Evolutionary conservation across 2,888 invertebrate species (phyloP).

Genomic region (Agrochola lychnidis): DNA sequence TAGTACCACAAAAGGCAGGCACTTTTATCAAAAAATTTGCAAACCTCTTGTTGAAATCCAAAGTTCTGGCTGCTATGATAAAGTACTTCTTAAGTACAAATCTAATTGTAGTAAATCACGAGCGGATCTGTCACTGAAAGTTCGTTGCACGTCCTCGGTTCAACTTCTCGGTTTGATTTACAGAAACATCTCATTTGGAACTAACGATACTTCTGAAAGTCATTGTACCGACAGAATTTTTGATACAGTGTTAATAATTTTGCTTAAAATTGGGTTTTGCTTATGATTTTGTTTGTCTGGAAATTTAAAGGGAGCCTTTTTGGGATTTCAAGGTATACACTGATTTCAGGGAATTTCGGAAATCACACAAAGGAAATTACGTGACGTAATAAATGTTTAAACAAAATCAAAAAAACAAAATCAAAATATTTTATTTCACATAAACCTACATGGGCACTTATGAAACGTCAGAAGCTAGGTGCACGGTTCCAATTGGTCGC

Average conservation of each 20-base stretch:
- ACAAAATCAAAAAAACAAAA: too few species aligned
- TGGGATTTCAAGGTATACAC: background rate
- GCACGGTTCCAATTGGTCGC: too few species aligned
- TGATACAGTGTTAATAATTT: background rate
- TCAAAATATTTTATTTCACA: too few species aligned
- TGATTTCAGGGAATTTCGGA: background rate
- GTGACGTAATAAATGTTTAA: background rate
- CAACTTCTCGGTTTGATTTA: constrained; percentile 55
- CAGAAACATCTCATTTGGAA: constrained; percentile 53
- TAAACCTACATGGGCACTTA: too few species aligned
- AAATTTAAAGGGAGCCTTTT: background rate
- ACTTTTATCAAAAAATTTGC: background rate
- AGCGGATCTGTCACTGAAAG: constrained; percentile 55
- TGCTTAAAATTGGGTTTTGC: background rate
- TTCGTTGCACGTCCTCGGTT: constrained; percentile 51
- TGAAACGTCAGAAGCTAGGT: too few species aligned
- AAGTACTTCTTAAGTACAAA: constrained; percentile 52
- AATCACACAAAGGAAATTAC: background rate
- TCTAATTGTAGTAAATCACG: constrained; percentile 58
- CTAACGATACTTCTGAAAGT: constrained; percentile 41
- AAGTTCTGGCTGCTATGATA: constrained; percentile 40
- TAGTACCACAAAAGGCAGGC: background rate
- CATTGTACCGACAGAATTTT: constrained; percentile 21
- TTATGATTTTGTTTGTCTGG: background rate
- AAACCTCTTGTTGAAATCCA: constrained; percentile 28